These are phyloP conservation scores for Glaucopsyche alexis DNA, from an alignment of 2,888 invertebrate genomes.

Conservation along the genomic window DNA sequence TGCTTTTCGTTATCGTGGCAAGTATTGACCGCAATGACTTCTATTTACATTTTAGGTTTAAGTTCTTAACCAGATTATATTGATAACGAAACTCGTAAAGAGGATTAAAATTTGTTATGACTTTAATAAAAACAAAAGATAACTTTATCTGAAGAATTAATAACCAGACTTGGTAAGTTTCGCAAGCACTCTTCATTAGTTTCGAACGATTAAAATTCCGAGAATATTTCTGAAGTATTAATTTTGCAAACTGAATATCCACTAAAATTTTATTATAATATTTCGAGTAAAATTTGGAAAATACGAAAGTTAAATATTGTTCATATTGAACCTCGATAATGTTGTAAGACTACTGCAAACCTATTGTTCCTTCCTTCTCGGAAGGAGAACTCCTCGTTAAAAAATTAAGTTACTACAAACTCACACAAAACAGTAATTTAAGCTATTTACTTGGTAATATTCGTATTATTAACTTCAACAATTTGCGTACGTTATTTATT, in stretches of 20 bases:
- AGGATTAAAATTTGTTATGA: not conserved
- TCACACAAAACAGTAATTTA: no score
- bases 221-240: not conserved
- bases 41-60: not conserved
- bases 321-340: no score
- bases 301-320: not conserved
- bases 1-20: not conserved
- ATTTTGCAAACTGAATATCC: not conserved
- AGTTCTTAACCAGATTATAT: conserved; percentile 6
- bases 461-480: no score
- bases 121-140: conserved; percentile 7
- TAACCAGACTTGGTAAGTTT: conserved; percentile 1
- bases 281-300: not conserved
- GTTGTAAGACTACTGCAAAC: no score
- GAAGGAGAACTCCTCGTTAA: no score
- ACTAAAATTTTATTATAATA: not conserved
- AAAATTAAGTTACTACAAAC: no score
- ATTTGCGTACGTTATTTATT: no score
- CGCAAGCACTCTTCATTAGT: conserved; percentile 4
- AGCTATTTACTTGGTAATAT: no score
- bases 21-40: not conserved
- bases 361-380: no score
- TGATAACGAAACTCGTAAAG: not conserved
- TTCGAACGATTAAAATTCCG: conserved; percentile 13
- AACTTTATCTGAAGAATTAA: conserved; percentile 18